Evolutionary conservation across 2,113 vertebrate genomes (phyloP), one percentile per base, ranked within the genome.

Genomic region (Ellobius talpinus): DNA sequence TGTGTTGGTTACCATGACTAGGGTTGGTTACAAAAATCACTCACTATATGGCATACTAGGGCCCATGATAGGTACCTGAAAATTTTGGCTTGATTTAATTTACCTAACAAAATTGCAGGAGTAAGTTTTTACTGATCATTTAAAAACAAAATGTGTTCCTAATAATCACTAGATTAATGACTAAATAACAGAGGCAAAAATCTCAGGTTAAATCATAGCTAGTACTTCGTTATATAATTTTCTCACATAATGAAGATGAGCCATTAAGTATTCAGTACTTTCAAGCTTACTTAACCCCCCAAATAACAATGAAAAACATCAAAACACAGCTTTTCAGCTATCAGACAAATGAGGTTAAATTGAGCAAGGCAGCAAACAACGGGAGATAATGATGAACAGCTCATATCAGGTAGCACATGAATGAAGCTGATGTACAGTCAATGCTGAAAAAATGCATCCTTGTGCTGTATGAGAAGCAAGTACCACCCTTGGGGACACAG

Each of bases 281-380:
- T 98, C 94, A 98, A 98, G 98, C 78, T 4, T 97, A 96, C 94
- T 94, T 97, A 98, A 97, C 72, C 68, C 63, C 50, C 50, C 8
- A 98, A 98, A 97, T 82, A 98, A 96, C 94, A 91, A 93, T 96
- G 97, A 91, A 98, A 98, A 98, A 96, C 97, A 52, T 98, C 96
- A 96, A 97, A 98, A 97, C 94, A 97, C 96, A 94, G 97, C 98
- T 98, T 98, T 95, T 89, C 87, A 97, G 79, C 94, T 98, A 98
- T 98, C 98, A 98, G 96, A 98, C 98, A 98, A 78, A 97, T 92
- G 84, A 97, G 97, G 96, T 98, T 98, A 98, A 98, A 98, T 99
- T 97, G 93, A 88, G 97, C 97, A 98, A 98, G 98, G 98, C 97
- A 95, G 96, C 96, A 98, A 98, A 98, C 98, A 98, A 99, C 97